Conservation (phyloP, 2,113 vertebrate species). For the Tautogolabrus adspersus region DNA sequence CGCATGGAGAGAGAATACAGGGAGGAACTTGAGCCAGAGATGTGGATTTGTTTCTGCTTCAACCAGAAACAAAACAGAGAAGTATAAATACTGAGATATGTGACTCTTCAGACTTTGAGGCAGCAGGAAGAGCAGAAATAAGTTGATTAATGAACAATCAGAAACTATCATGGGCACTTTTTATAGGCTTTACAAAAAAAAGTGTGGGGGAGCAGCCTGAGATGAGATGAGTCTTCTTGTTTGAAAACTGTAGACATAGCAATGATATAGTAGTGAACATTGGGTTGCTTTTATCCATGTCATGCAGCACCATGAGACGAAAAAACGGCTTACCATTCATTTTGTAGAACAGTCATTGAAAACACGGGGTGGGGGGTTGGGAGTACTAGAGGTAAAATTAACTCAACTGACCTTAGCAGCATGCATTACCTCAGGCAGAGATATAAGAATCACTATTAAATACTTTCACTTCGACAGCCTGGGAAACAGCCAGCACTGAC, state of each 20-base stretch:
- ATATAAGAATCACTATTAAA: slow-evolving; percentile 15
- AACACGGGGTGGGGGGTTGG: background rate
- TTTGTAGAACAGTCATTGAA: slow-evolving; percentile 6
- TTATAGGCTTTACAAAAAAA: background rate
- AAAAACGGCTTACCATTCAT: background rate
- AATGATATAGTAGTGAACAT: slow-evolving; percentile 9
- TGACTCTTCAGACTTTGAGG: background rate
- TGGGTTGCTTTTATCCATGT: background rate
- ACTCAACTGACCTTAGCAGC: slow-evolving; percentile 1
- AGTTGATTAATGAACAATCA: too few relatives aligned
- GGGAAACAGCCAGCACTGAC: slow-evolving; percentile 8
- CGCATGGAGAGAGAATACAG: background rate
- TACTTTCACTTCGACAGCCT: slow-evolving; percentile 13
- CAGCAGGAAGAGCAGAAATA: background rate
- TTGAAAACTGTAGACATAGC: slow-evolving; percentile 2
- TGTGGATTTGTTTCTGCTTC: background rate
- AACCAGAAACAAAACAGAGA: too few relatives aligned
- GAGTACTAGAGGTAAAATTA: background rate
- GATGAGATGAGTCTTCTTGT: background rate
- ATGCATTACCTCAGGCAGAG: slow-evolving; percentile 5
- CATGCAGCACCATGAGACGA: slow-evolving; percentile 21
- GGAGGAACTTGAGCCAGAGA: background rate
- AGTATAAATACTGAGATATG: too few relatives aligned
- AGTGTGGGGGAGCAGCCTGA: slow-evolving; percentile 6
- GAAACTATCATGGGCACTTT: background rate